Conservation (phyloP, 2,113 vertebrate species). For the Globicephala melas region DNA sequence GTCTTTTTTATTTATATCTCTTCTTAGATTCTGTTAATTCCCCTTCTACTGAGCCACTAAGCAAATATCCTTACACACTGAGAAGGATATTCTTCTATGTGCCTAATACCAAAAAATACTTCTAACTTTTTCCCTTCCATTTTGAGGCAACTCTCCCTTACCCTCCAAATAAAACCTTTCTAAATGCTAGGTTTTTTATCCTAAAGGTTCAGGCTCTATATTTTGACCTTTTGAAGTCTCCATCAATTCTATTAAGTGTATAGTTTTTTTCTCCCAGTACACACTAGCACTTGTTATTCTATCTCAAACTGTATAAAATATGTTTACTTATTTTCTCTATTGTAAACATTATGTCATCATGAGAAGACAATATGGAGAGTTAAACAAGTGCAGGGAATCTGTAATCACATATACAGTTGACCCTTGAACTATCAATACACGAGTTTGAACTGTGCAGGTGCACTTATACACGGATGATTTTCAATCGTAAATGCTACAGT, state of each 20-base stretch:
- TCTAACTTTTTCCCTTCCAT: background rate
- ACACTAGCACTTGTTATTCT: background rate
- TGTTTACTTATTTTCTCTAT: background rate
- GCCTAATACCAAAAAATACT: background rate
- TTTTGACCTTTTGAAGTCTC: background rate
- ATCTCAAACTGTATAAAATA: background rate
- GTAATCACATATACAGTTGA: too few relatives aligned
- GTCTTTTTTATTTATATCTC: background rate
- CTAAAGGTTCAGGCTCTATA: background rate
- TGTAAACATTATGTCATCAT: background rate
- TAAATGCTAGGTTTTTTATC: background rate
- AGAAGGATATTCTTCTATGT: background rate
- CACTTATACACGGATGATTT: too few relatives aligned
- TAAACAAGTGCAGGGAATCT: background rate
- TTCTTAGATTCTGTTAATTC: background rate
- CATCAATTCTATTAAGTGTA: background rate
- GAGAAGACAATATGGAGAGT: background rate
- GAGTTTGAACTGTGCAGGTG: too few relatives aligned
- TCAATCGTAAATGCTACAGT: too few relatives aligned
- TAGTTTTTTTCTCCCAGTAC: background rate
- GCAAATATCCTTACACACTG: background rate
- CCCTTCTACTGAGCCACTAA: background rate
- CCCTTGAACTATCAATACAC: too few relatives aligned
- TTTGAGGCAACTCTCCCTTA: background rate
- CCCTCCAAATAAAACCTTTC: background rate